Evolutionary conservation across 2,797 vertebrate species (phyloP).

Genomic region (Glyptemys insculpta): DNA sequence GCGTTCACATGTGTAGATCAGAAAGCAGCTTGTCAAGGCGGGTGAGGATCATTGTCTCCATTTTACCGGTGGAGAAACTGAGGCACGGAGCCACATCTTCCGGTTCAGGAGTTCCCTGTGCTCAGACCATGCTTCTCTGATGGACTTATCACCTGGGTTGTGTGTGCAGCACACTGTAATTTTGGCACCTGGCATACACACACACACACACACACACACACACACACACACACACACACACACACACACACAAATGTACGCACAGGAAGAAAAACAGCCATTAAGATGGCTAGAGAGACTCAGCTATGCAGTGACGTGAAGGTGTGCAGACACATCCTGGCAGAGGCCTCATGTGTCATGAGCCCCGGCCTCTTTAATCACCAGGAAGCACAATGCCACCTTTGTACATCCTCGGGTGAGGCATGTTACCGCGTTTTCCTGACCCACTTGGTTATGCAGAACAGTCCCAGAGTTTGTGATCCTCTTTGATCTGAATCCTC

Average conservation of each 20-base stretch:
- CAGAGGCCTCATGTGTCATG: background rate
- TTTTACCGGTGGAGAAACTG: background rate
- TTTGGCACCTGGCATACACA: background rate
- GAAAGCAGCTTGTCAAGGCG: background rate
- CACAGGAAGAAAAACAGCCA: background rate
- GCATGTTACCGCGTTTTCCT: background rate
- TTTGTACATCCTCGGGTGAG: background rate
- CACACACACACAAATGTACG: background rate
- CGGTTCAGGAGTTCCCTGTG: background rate
- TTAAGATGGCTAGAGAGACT: background rate
- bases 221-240: background rate
- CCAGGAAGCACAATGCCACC: background rate
- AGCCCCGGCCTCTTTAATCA: background rate
- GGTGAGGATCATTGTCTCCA: background rate
- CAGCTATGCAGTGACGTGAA: background rate
- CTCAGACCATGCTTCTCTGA: background rate
- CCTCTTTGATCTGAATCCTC: fast-evolving
- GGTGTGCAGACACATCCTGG: background rate
- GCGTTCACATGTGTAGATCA: background rate
- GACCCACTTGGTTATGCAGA: background rate
- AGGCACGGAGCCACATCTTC: background rate
- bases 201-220: fast-evolving
- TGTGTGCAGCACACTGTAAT: background rate
- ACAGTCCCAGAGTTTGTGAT: fast-evolving
- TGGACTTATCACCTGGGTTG: background rate